These are phyloP conservation scores for Rhagoletis pomonella DNA, from an alignment of 1,140 invertebrate species.

Conservation along the genomic window DNA sequence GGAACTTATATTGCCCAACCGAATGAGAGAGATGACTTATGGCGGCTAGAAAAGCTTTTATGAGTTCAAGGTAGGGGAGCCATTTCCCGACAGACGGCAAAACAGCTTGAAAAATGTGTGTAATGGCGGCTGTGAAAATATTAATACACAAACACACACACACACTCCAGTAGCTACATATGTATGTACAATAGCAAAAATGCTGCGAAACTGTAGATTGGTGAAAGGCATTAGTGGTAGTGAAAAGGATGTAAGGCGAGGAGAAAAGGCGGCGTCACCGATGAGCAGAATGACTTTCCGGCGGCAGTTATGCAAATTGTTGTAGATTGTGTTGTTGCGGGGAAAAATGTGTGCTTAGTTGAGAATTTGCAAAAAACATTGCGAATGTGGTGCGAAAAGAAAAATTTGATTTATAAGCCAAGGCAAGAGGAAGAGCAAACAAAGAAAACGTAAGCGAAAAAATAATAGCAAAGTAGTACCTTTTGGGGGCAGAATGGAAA, in stretches of 20 bases:
- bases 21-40: slow-evolving; percentile 37
- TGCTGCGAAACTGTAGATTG: background rate
- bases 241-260: background rate
- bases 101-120: slow-evolving; percentile 45
- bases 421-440: background rate
- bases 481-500: background rate
- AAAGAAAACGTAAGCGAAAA: background rate
- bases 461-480: background rate
- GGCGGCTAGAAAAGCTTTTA: slow-evolving; percentile 44
- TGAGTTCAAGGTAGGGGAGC: background rate
- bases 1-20: background rate
- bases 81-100: slow-evolving; percentile 26
- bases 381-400: slow-evolving; percentile 69
- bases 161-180: too few species aligned
- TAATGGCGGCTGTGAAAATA: background rate
- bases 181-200: too few species aligned
- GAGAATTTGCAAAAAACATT: slow-evolving; percentile 56
- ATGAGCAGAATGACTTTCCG: background rate
- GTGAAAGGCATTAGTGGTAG: background rate
- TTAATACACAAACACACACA: too few species aligned
- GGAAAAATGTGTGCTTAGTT: slow-evolving; percentile 42
- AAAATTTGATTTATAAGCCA: slow-evolving; percentile 64
- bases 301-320: slow-evolving; percentile 41
- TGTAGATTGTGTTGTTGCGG: slow-evolving; percentile 24
- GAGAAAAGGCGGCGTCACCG: background rate